phyloP scores from a whole-genome alignment of 1,140 invertebrate genomes.

The Ridgeia piscesae region DNA sequence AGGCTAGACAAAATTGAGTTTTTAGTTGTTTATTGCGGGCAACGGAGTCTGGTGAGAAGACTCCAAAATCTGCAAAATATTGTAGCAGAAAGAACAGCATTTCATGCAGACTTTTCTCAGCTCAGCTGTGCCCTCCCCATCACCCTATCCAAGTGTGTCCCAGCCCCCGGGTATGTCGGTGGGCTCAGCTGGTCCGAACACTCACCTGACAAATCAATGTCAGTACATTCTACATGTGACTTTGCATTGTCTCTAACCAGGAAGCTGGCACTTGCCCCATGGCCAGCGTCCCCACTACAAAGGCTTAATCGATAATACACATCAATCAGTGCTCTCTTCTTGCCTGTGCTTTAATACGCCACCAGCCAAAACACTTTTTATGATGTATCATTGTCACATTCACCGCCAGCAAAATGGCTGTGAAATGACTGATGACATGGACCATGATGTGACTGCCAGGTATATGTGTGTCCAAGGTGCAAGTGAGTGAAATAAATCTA shows the following conservation, averaged over 20 bases:
- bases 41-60: no score
- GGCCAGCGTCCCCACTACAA: not conserved
- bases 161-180: not conserved
- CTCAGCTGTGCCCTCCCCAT: not conserved
- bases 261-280: not conserved
- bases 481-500: no score
- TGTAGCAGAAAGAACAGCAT: not conserved
- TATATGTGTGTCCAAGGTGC: not conserved
- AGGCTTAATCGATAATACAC: conserved; percentile 5
- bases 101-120: not conserved
- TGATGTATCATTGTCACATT: conserved; percentile 1
- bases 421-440: not conserved
- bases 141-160: not conserved
- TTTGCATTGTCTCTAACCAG: not conserved
- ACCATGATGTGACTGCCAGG: not conserved
- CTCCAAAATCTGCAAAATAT: no score
- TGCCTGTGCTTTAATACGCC: not conserved
- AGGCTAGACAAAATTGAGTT: no score
- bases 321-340: not conserved
- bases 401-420: not conserved
- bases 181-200: not conserved
- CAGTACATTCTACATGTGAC: not conserved
- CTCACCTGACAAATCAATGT: conserved; percentile 5
- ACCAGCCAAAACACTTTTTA: not conserved
- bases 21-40: no score